Base-by-base conservation (phyloP, 1,140 invertebrate genomes). In the Mizuhopecten yessoensis region DNA sequence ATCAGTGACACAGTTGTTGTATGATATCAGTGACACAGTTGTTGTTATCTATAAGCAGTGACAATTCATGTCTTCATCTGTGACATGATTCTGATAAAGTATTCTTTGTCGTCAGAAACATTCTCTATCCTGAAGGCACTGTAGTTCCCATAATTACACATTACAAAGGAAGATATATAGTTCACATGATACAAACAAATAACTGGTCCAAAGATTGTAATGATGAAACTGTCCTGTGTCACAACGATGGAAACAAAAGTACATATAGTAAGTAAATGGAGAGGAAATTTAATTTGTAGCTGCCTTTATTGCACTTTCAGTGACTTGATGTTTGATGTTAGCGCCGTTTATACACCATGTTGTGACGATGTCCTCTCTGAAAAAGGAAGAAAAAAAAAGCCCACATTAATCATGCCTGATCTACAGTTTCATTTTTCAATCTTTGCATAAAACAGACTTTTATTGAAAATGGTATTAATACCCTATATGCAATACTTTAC, bases 361-460 rank as follows among this genome's bases (percentile, higher is more conserved):
- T 95, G 45, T 95, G 93, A 33, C 94, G 88, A 90, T 95, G 95
- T 39, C 94, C 94, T 92, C 93, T 95, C 95, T 95, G 93, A 34
- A 93, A 93, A 33, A 36, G 89, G 42, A 90, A 87, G 90, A 34
- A 90, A 90, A 34, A 42, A 2, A 87, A 87, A 10, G 20, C n/a
- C n/a, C 39, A 88, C 88, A 88, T 45, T 11, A 33, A 86, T 75
- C 49, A 87, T 42, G 33, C n/a, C 13, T 87, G 39, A 87, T 33
- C 17, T 7, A 91, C 13, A 39, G 5, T 39, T 39, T 39, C 13
- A 13, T n/a, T n/a, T n/a, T n/a, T n/a, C n/a, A n/a, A n/a, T n/a
- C n/a, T n/a, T n/a, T n/a, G n/a, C n/a, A n/a, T n/a, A n/a, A n/a
- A n/a, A n/a, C n/a, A n/a, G n/a, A n/a, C n/a, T n/a, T n/a, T n/a